Evolutionary conservation across 2,113 vertebrate species (phyloP).

Genomic region (Carassius auratus): DNA sequence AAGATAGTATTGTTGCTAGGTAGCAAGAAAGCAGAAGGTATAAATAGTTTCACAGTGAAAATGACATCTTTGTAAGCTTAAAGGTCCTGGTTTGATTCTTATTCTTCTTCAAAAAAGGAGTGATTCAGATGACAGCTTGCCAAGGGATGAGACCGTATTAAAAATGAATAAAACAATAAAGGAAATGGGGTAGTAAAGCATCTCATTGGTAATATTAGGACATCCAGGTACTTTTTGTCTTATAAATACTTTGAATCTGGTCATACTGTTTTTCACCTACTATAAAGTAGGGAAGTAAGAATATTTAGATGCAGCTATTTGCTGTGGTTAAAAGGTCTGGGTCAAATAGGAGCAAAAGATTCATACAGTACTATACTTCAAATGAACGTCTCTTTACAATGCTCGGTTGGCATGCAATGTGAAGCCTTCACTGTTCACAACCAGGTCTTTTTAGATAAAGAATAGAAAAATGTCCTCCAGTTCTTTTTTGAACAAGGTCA

Average conservation of each 20-base stretch:
- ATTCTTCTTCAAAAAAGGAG: background rate
- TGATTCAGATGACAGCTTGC: background rate
- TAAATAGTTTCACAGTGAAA: background rate
- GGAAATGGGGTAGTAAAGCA: background rate
- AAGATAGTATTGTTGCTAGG: background rate
- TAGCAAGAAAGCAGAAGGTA: background rate
- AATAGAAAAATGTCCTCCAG: background rate
- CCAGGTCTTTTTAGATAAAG: background rate
- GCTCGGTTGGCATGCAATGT: background rate
- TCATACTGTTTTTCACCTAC: background rate
- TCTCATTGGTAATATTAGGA: background rate
- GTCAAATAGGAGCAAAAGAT: background rate
- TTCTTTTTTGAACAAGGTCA: slow-evolving; percentile 8
- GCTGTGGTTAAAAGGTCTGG: background rate
- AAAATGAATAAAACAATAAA: background rate
- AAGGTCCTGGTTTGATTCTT: background rate
- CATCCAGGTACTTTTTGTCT: too few species aligned
- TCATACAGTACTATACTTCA: background rate
- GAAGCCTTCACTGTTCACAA: background rate
- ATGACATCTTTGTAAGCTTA: background rate
- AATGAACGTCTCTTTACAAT: background rate
- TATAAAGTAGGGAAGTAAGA: background rate
- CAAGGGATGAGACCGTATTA: background rate
- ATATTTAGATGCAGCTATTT: background rate
- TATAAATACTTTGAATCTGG: background rate